Evolutionary conservation across 2,797 vertebrate species (phyloP).

Genomic region (Xenops minutus): DNA sequence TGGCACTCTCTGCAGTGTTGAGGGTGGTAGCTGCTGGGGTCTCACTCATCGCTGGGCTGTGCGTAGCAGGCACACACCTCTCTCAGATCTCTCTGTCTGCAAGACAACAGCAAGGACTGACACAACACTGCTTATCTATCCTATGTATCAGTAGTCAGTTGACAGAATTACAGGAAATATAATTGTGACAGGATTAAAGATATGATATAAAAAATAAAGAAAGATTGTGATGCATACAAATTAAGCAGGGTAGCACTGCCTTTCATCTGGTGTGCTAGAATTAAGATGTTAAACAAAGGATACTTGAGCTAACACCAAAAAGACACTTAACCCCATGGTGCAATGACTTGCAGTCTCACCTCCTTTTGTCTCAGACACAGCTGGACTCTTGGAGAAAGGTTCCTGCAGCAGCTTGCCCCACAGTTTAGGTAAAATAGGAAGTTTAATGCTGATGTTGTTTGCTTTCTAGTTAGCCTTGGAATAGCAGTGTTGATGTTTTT

Average conservation of each 20-base stretch:
- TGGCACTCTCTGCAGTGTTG: slow-evolving; percentile 42
- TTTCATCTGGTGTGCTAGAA: not conserved
- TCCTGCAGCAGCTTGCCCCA: not conserved
- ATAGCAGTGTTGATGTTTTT: not conserved
- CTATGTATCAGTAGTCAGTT: not conserved
- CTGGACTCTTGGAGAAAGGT: not conserved
- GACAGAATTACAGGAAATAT: not conserved
- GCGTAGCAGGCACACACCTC: not conserved
- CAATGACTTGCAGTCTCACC: not conserved
- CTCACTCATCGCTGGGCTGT: slow-evolving; percentile 66
- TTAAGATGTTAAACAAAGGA: not conserved
- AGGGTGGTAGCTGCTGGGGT: slow-evolving; percentile 11
- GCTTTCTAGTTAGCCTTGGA: not conserved
- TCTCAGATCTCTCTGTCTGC: slow-evolving; percentile 40
- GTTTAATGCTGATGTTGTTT: not conserved
- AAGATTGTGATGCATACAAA: not conserved
- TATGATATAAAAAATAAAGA: not conserved
- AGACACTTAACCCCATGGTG: not conserved
- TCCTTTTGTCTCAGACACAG: not conserved
- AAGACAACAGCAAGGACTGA: not conserved
- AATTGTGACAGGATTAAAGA: not conserved
- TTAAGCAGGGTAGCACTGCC: not conserved
- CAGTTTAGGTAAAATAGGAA: not conserved
- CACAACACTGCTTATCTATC: not conserved
- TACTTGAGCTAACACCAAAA: not conserved